Conservation (phyloP, 2,888 invertebrate genomes). For the Tachina grossa region DNA sequence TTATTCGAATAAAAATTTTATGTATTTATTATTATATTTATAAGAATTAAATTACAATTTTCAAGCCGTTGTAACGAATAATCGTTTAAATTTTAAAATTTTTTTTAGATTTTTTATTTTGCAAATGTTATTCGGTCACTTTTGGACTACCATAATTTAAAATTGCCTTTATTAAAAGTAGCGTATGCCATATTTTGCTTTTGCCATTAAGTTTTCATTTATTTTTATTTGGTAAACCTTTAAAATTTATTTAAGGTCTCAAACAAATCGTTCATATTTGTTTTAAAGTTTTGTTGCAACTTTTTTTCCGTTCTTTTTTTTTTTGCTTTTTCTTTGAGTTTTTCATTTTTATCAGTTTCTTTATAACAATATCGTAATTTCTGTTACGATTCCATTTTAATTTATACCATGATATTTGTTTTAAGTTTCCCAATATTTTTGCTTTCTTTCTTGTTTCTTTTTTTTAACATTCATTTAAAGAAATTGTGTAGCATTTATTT, state of each 20-base stretch:
- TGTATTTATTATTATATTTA: too few species aligned
- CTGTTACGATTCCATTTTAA: slow-evolving; percentile 14
- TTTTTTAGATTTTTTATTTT: too few species aligned
- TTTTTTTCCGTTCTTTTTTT: slow-evolving; percentile 22
- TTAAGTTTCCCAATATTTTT: slow-evolving; percentile 56
- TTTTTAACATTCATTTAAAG: background rate
- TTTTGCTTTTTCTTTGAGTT: background rate
- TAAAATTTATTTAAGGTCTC: slow-evolving; percentile 50
- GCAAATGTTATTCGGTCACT: too few species aligned
- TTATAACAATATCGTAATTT: slow-evolving; percentile 35
- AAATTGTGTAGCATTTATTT: slow-evolving; percentile 65
- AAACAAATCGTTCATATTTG: slow-evolving; percentile 53
- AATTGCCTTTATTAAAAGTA: background rate
- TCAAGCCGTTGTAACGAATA: too few species aligned
- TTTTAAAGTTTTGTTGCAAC: slow-evolving; percentile 7
- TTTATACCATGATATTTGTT: slow-evolving; percentile 56
- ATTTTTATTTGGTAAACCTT: background rate
- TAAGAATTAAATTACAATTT: too few species aligned
- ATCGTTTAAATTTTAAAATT: too few species aligned
- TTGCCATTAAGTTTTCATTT: background rate
- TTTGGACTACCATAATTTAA: too few species aligned
- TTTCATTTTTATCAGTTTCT: slow-evolving; percentile 50
- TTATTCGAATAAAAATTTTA: too few species aligned
- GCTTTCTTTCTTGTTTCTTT: background rate
- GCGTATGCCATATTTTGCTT: background rate